These are phyloP conservation scores for Aleiodes alternator DNA, from an alignment of 2,888 invertebrate genomes.

Conservation along the genomic window DNA sequence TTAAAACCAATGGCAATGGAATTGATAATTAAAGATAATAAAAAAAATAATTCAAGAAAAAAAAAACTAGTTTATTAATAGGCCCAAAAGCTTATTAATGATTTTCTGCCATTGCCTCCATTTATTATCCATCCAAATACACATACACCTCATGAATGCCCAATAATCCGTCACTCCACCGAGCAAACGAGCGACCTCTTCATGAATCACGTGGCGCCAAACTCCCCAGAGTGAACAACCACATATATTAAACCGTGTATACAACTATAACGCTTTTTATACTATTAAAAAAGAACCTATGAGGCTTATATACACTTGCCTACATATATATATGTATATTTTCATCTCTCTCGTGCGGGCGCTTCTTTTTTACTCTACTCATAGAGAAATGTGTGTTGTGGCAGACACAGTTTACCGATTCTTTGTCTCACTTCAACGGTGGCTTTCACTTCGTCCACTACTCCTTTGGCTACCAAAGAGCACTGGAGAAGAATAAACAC, in stretches of 20 bases:
- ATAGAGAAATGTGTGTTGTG: neutral
- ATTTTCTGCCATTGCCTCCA: slow-evolving; percentile 30
- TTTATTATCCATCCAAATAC: slow-evolving; percentile 44
- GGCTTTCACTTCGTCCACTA: slow-evolving; percentile 32
- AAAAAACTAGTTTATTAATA: slow-evolving; percentile 36
- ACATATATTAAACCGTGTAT: slow-evolving; percentile 11
- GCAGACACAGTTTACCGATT: neutral
- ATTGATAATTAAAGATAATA: slow-evolving; percentile 33
- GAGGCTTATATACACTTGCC: slow-evolving; percentile 2
- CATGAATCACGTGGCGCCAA: slow-evolving; percentile 48
- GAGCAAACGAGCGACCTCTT: slow-evolving; percentile 41
- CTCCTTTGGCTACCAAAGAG: slow-evolving; percentile 39
- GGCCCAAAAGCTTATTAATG: slow-evolving; percentile 38
- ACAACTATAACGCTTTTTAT: slow-evolving; percentile 21
- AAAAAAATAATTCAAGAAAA: slow-evolving; percentile 4
- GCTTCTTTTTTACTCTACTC: slow-evolving; percentile 1
- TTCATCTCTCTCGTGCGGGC: neutral
- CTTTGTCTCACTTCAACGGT: slow-evolving; percentile 20
- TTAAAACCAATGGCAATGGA: slow-evolving; percentile 9
- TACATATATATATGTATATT: slow-evolving; percentile 20
- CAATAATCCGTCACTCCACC: slow-evolving; percentile 54
- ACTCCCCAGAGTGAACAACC: slow-evolving; percentile 41
- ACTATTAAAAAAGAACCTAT: slow-evolving; percentile 8
- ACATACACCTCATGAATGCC: slow-evolving; percentile 52
- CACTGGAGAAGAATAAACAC: slow-evolving; percentile 38